These are phyloP conservation scores for Craniophora ligustri DNA, from an alignment of 2,888 invertebrate species.

Conservation along the genomic window DNA sequence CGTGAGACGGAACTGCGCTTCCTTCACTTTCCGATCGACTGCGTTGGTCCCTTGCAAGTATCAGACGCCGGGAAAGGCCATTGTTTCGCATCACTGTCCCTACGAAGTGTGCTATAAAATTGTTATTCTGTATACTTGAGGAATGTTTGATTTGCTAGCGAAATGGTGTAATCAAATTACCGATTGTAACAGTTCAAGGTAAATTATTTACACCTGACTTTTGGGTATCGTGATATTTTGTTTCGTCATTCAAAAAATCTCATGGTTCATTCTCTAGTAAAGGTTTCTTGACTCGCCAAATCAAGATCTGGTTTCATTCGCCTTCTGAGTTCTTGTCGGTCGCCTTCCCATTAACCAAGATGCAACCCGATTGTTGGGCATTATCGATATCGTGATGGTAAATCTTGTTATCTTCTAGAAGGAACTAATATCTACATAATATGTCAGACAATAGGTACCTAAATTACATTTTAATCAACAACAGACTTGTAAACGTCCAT, in stretches of 20 bases:
- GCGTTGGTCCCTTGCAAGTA: constrained; percentile 63
- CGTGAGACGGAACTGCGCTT: constrained; percentile 77
- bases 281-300: too few relatives aligned
- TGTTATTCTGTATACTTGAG: constrained; percentile 21
- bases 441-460: too few relatives aligned
- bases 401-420: too few relatives aligned
- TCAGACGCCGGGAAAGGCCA: constrained; percentile 62
- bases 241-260: constrained; percentile 24
- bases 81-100: constrained; percentile 71
- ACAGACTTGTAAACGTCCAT: too few relatives aligned
- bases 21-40: constrained; percentile 76
- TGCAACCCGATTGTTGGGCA: too few relatives aligned
- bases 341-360: too few relatives aligned
- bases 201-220: constrained; percentile 14
- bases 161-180: constrained; percentile 22
- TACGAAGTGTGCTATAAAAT: constrained; percentile 55
- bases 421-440: too few relatives aligned
- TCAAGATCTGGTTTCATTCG: too few relatives aligned
- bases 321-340: too few relatives aligned
- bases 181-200: constrained; percentile 15
- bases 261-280: too few relatives aligned
- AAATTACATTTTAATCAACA: too few relatives aligned
- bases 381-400: too few relatives aligned
- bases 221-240: constrained; percentile 2
- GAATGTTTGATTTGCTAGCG: constrained; percentile 27